Conservation (phyloP, 2,797 vertebrate species). For the Enteromius mattozi region DNA sequence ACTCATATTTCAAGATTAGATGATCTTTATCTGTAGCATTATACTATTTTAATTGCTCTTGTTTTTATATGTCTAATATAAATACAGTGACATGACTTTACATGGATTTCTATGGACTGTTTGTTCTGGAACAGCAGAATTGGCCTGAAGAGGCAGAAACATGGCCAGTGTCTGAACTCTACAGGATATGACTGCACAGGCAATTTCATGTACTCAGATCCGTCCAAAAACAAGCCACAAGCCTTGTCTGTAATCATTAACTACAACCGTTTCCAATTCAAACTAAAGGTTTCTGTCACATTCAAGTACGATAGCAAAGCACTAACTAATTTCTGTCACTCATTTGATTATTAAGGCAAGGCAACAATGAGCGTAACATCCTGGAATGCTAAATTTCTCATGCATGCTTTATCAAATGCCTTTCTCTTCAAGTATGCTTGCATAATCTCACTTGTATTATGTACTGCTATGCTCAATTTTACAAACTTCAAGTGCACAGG, state of each 20-base stretch:
- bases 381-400: neutral
- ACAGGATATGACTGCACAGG: slow-evolving; percentile 36
- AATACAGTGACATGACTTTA: slow-evolving; percentile 6
- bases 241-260: neutral
- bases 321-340: neutral
- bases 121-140: slow-evolving; percentile 35
- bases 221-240: slow-evolving; percentile 2
- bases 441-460: neutral
- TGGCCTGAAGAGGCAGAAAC: slow-evolving; percentile 30
- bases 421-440: neutral
- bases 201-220: slow-evolving; percentile 3
- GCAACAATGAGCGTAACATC: neutral
- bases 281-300: neutral
- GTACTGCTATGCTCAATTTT: neutral
- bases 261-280: neutral
- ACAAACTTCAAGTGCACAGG: neutral
- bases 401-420: neutral
- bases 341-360: neutral
- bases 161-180: slow-evolving; percentile 18
- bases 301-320: neutral
- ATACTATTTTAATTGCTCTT: neutral
- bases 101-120: slow-evolving; percentile 26
- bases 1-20: neutral
- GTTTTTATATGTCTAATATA: neutral
- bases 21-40: neutral